Percentiles rank a stretch among this genome's conserved stretches.
Evolutionary conservation across 2,888 invertebrate genomes (phyloP).

Genomic region (Zelleria hepariella): DNA sequence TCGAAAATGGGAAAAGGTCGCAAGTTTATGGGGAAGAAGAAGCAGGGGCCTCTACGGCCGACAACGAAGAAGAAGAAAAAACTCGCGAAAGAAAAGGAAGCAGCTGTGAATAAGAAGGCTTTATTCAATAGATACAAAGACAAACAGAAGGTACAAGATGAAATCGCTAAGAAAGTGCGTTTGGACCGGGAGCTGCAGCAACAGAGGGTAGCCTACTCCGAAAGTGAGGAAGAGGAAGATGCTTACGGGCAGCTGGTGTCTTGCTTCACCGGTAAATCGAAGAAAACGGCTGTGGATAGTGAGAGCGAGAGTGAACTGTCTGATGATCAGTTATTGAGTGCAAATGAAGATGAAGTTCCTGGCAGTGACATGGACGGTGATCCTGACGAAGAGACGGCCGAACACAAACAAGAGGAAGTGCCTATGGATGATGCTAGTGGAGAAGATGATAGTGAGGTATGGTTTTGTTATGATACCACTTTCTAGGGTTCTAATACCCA

Average conservation of each 20-base stretch:
- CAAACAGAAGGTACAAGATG: slow-evolving; percentile 60
- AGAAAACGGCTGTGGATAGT: slow-evolving; percentile 29
- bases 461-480: neutral
- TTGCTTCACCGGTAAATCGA: slow-evolving; percentile 45
- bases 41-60: slow-evolving; percentile 28
- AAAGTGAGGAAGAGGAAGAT: slow-evolving; percentile 60
- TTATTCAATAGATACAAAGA: slow-evolving; percentile 65
- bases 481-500: no score
- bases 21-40: slow-evolving; percentile 26
- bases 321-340: slow-evolving; percentile 9
- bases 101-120: slow-evolving; percentile 51
- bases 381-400: slow-evolving; percentile 7
- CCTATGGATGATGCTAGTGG: neutral
- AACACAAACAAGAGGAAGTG: slow-evolving; percentile 5
- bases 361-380: slow-evolving; percentile 36
- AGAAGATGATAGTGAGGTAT: neutral
- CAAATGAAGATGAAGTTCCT: slow-evolving; percentile 19
- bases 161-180: slow-evolving; percentile 48
- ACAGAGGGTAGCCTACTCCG: slow-evolving; percentile 51
- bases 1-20: slow-evolving; percentile 14
- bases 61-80: slow-evolving; percentile 38
- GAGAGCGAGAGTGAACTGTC: slow-evolving; percentile 26
- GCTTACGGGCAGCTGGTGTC: slow-evolving; percentile 66
- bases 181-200: slow-evolving; percentile 47
- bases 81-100: slow-evolving; percentile 28